phyloP scores from a whole-genome alignment of 2,888 invertebrate species.

The Xanthorhoe spadicearia region DNA sequence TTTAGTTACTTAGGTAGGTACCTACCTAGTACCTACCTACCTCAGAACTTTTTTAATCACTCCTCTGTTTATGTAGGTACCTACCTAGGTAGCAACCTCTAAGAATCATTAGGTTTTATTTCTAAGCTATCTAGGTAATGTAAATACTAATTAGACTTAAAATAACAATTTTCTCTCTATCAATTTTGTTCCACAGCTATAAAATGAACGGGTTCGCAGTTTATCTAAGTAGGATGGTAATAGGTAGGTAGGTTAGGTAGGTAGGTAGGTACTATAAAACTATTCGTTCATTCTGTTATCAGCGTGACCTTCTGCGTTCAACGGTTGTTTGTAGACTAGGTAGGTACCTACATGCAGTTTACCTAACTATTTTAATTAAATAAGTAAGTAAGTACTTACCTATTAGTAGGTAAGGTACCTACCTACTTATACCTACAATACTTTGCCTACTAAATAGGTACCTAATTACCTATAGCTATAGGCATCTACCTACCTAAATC shows the following conservation, averaged over 20 bases:
- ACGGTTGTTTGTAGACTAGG: slow-evolving; percentile 44
- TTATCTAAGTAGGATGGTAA: slow-evolving; percentile 38
- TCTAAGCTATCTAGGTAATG: background rate
- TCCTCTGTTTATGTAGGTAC: too few relatives aligned
- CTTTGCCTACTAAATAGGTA: too few relatives aligned
- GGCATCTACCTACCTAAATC: too few relatives aligned
- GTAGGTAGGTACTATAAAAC: slow-evolving; percentile 35
- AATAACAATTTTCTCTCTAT: slow-evolving; percentile 15
- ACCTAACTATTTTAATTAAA: background rate
- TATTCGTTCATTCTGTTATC: slow-evolving; percentile 56
- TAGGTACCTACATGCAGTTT: slow-evolving; percentile 20
- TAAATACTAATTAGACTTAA: slow-evolving; percentile 4
- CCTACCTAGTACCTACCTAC: too few relatives aligned
- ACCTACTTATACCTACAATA: background rate
- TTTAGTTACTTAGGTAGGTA: too few relatives aligned
- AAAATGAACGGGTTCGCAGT: slow-evolving; percentile 35
- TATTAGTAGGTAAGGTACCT: background rate
- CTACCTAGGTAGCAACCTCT: too few relatives aligned
- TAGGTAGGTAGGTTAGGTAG: too few relatives aligned
- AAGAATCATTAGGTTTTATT: too few relatives aligned
- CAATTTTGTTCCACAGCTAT: slow-evolving; percentile 28
- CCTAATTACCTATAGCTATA: too few relatives aligned
- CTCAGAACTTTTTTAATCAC: too few relatives aligned
- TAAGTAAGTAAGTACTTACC: background rate
- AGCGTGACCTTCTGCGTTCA: slow-evolving; percentile 54